Conservation (phyloP, 2,888 invertebrate genomes). For the Protula sp. region DNA sequence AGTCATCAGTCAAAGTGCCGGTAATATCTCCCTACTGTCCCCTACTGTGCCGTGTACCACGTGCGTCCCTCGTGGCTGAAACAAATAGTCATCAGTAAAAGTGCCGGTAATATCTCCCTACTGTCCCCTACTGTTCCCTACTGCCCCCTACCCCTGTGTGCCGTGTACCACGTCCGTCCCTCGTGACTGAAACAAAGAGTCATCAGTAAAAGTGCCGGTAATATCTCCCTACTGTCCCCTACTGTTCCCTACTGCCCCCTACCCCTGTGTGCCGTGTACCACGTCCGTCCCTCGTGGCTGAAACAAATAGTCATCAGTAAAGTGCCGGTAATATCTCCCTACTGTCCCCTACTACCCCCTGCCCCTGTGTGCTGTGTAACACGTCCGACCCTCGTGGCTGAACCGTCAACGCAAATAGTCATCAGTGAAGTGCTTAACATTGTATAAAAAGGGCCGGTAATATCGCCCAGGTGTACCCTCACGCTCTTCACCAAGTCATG, state of each 20-base stretch:
- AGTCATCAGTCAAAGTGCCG: neutral
- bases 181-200: slow-evolving; percentile 62
- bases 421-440: no score
- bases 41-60: slow-evolving; percentile 89
- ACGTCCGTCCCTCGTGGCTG: slow-evolving; percentile 93
- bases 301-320: no score
- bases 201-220: neutral
- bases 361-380: slow-evolving; percentile 89
- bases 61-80: slow-evolving; percentile 94
- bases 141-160: slow-evolving; percentile 84
- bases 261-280: slow-evolving; percentile 89
- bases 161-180: slow-evolving; percentile 87
- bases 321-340: no score
- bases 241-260: no score
- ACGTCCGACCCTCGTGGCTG: slow-evolving; percentile 84
- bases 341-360: no score
- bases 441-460: neutral
- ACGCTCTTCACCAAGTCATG: no score
- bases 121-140: no score
- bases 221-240: slow-evolving; percentile 81
- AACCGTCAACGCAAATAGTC: slow-evolving; percentile 4
- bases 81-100: no score
- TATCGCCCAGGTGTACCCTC: no score
- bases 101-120: no score
- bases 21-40: slow-evolving; percentile 72